phyloP scores from a whole-genome alignment of 2,888 invertebrate genomes.

The Heliconius ethilla region DNA sequence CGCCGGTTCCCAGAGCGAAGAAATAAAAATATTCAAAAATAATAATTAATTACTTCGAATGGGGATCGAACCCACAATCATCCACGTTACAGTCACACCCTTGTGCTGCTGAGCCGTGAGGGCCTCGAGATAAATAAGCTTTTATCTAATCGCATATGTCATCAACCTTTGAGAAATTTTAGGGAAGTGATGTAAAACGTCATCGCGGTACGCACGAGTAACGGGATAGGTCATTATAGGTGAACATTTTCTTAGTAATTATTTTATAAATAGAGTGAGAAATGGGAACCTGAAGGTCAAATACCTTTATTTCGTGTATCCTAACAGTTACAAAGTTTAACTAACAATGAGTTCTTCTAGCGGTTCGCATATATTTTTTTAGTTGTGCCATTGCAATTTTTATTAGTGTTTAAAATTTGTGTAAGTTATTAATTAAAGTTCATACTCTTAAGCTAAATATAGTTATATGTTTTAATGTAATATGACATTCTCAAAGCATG shows the following conservation, averaged over 20 bases:
- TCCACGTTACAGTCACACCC: too few species aligned
- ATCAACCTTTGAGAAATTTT: conserved; percentile 39
- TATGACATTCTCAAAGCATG: background rate
- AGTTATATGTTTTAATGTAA: background rate
- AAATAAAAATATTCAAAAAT: too few species aligned
- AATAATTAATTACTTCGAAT: too few species aligned
- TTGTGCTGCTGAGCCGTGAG: too few species aligned
- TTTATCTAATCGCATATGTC: conserved; percentile 39
- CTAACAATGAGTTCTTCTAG: conserved; percentile 10
- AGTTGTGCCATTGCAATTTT: background rate
- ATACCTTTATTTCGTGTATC: conserved; percentile 25
- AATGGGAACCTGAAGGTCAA: conserved; percentile 35
- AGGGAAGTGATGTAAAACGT: conserved; percentile 28
- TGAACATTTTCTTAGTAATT: conserved; percentile 40
- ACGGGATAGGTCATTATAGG: conserved; percentile 31
- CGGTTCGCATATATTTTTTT: conserved; percentile 1
- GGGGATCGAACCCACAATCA: too few species aligned
- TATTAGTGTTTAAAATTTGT: background rate
- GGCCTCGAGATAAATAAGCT: background rate
- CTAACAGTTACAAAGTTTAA: conserved; percentile 11
- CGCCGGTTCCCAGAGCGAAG: too few species aligned
- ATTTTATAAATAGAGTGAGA: conserved; percentile 36
- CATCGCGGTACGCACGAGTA: conserved; percentile 15
- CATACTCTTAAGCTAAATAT: background rate
- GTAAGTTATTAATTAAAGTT: background rate